Conservation (phyloP, 2,888 invertebrate species). For the Dynastes hyllus region DNA sequence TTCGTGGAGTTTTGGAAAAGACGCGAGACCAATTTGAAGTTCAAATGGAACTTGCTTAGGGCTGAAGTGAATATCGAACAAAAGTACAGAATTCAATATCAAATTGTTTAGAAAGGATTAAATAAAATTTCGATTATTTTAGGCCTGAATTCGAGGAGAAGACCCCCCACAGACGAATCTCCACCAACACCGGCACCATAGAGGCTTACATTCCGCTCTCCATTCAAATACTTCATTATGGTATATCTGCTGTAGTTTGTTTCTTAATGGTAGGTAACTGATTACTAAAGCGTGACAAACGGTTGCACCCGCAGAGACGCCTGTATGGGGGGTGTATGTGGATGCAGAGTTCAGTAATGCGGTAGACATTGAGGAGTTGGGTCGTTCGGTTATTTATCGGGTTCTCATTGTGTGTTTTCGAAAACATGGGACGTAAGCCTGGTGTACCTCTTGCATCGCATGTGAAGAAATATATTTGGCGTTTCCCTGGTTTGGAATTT, state of each 20-base stretch:
- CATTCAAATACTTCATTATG: constrained; percentile 18
- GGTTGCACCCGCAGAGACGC: too few species aligned
- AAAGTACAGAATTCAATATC: not conserved
- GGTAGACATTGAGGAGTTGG: too few species aligned
- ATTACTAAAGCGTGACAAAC: too few species aligned
- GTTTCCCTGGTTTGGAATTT: too few species aligned
- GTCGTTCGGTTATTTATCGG: too few species aligned
- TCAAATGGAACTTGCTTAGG: constrained; percentile 64
- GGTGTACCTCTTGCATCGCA: too few species aligned
- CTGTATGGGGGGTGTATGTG: too few species aligned
- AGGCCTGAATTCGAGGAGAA: constrained; percentile 50
- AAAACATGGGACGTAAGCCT: too few species aligned
- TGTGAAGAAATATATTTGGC: too few species aligned
- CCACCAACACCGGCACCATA: constrained; percentile 29
- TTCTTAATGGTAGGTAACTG: constrained; percentile 29
- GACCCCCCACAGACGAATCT: constrained; percentile 32
- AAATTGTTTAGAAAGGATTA: not conserved
- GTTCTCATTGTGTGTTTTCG: too few species aligned
- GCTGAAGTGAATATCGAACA: constrained; percentile 37
- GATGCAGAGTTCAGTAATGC: too few species aligned
- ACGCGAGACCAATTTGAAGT: constrained; percentile 59
- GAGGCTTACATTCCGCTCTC: constrained; percentile 44
- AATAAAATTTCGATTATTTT: not conserved
- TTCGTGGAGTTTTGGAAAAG: constrained; percentile 64
- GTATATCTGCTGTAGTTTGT: not conserved